Evolutionary conservation across 2,797 vertebrate species (phyloP), one percentile per base, ranked within the genome.

Genomic region (Eurystomus glaucurus): DNA sequence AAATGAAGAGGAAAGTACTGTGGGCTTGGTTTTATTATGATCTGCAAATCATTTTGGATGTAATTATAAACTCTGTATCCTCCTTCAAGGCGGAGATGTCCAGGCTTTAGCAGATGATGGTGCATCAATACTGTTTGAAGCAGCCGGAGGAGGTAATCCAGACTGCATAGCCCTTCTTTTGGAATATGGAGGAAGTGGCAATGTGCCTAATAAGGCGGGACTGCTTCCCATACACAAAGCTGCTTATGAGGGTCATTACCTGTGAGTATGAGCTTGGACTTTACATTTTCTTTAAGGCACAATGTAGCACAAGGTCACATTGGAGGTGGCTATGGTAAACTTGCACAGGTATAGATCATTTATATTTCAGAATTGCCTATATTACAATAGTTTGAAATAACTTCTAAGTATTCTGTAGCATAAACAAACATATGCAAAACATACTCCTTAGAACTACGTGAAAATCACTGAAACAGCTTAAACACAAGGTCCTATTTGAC

Each of bases 171-270:
- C 98, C 57, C 98, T 99, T 84, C 98, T 99, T 75, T 93, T 99
- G 97, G 96, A 98, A 85, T 98, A 99, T 1, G 98, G 99, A 78
- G 99, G 99, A 93, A 98, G 98, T 75, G 98, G 98, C 9, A 99
- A 98, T 6, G 93, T 99, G 45, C 98, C 99, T 64, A 99, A 98
- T 93, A 98, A 98, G 62, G 98, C 98, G 80, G 98, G 97, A 50
- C 98, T 99, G 84, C 98, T 99, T 89, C 99, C 99, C 58, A 98
- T 99, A 97, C 99, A 99, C 97, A 97, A 98, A 89, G 99, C 98
- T 6, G 99, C 99, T 29, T 99, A 99, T 14, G 98, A 99, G 96
- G 99, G 99, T 21, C 98, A 99, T 97, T 99, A 98, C 77, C 97
- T 99, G 99, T 99, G 95, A 99, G 99, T 98, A 92, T 70, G 13